Evolutionary conservation across 2,888 invertebrate genomes (phyloP), one percentile per base, ranked within the genome.

Genomic region (Acrocyrtus sp.): DNA sequence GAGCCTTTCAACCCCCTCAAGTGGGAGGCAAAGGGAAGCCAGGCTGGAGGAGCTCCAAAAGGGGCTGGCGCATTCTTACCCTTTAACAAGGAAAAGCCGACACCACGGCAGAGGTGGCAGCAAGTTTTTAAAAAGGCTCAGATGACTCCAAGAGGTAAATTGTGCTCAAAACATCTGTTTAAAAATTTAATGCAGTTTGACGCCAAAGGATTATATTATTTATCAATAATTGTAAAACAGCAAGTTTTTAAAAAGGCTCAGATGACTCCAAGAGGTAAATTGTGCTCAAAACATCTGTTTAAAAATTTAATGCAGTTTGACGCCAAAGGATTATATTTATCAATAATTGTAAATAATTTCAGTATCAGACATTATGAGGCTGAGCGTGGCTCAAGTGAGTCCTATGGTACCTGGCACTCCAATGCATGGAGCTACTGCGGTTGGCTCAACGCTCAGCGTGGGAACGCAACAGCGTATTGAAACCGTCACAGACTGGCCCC

Each of bases 401-500:
- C 80, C 81, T 22, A 78, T 79, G 76, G 76, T 76, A 34, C 76
- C 78, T 21, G 78, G 79, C 56, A 76, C 69, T 34, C 76, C 74
- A 19, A 24, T 76, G 34, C 74, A 76, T 74, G 43, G 76, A 72
- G n/a, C n/a, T n/a, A 54, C 70, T 10, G 51, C 51, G 3, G 12
- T 66, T 0, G 77, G 74, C 1, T 81, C 81, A 3, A 76, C 72
- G 5, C 47, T 78, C 0, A 81, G 80, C 48, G 85, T 94, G 15
- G 94, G 94, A 27, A 94, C 94, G 0, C 94, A 94, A 83, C 91
- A 91, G 50, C 88, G 93, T 80, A 94, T 95, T 80, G 95, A 95
- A 83, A 93, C 92, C 82, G 94, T 95, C 8, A 93, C 93, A 2
- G 95, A 96, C 84, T 96, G 95, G 95, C 94, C 94, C 82, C 88